A percentile compares a stretch with the other conserved stretches of the same genome.
Conservation (phyloP, 2,113 vertebrate species). For the Rhinogobius similis region DNA sequence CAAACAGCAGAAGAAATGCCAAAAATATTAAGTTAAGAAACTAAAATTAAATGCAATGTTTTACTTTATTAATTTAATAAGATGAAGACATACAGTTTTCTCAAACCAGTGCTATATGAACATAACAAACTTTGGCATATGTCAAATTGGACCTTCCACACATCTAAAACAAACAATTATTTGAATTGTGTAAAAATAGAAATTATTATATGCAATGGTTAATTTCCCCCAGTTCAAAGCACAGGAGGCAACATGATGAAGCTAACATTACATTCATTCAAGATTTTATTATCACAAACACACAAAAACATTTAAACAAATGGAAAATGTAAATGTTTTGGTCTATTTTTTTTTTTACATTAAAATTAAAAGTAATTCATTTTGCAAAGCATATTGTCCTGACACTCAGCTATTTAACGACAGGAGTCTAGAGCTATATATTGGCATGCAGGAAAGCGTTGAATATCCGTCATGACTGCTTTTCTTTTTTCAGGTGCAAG, state of each 20-base stretch:
- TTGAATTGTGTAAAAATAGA: not conserved
- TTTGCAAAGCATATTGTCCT: not conserved
- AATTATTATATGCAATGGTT: not conserved
- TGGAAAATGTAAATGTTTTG: too few species aligned
- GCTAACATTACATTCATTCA: not conserved
- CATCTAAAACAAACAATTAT: not conserved
- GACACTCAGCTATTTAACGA: not conserved
- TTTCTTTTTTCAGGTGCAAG: constrained; percentile 20
- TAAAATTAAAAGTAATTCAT: not conserved
- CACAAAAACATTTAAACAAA: not conserved
- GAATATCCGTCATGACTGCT: constrained; percentile 32
- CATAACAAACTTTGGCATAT: not conserved
- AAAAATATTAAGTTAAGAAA: too few species aligned
- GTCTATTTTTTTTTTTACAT: too few species aligned
- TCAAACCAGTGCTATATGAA: not conserved
- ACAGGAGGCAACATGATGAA: not conserved
- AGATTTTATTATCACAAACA: not conserved
- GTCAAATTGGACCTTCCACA: not conserved
- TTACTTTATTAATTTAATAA: not conserved
- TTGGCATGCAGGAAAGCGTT: constrained; percentile 9
- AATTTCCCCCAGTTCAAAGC: not conserved
- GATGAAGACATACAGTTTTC: not conserved
- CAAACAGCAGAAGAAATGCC: too few species aligned
- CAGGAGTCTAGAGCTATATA: not conserved
- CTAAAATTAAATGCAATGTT: not conserved